phyloP scores from a whole-genome alignment of 2,113 vertebrate species.

The Spermophilus dauricus region DNA sequence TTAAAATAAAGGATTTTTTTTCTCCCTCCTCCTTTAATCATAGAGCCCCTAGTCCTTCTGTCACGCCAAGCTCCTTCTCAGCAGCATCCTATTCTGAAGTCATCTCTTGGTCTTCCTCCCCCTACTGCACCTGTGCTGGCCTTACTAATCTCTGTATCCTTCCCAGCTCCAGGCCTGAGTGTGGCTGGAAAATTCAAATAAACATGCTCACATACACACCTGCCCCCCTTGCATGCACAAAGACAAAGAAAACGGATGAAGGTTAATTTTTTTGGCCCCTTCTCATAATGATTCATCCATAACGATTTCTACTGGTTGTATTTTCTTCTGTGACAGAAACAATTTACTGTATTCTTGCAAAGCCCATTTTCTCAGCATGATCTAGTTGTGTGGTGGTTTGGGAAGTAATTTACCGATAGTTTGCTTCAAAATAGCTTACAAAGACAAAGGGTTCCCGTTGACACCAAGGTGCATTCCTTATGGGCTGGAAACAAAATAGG shows the following conservation, averaged over 20 bases:
- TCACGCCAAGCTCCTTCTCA: neutral
- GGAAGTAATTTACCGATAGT: conserved; percentile 91
- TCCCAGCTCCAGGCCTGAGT: neutral
- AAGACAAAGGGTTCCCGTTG: conserved; percentile 91
- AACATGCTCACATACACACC: neutral
- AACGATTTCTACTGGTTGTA: conserved; percentile 89
- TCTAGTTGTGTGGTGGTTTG: conserved; percentile 88
- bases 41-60: neutral
- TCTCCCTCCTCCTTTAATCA: neutral
- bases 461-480: conserved; percentile 86
- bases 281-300: conserved; percentile 91
- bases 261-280: conserved; percentile 87
- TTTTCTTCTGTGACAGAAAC: conserved; percentile 92
- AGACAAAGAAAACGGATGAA: conserved; percentile 83
- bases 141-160: neutral
- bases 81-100: neutral
- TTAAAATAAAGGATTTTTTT: neutral
- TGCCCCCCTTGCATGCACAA: neutral
- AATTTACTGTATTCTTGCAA: conserved; percentile 90
- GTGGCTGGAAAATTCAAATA: conserved; percentile 56
- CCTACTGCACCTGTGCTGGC: neutral
- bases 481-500: conserved; percentile 77
- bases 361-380: conserved; percentile 92
- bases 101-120: neutral
- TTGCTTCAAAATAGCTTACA: conserved; percentile 90